Evolutionary conservation across 2,888 invertebrate species (phyloP).

Genomic region (Pinctada fucata): DNA sequence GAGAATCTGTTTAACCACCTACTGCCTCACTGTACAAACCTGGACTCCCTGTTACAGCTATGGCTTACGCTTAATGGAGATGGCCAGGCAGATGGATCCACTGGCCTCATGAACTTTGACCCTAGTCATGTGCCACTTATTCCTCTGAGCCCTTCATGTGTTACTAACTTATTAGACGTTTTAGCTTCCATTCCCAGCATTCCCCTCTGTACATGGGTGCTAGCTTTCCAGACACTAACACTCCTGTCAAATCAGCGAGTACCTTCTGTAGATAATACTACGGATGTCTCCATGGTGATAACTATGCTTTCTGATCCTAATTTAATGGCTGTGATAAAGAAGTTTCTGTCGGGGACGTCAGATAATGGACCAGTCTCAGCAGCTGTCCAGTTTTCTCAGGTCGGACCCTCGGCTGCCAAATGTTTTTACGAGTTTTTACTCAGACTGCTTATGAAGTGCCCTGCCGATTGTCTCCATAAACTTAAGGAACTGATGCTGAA

Average conservation of each 20-base stretch:
- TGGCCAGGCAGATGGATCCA: constrained; percentile 62
- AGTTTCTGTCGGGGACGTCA: constrained; percentile 71
- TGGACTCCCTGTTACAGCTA: constrained; percentile 90
- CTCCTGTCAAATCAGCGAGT: constrained; percentile 83
- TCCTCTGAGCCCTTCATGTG: constrained; percentile 81
- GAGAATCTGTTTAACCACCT: constrained; percentile 82
- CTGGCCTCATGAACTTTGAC: constrained; percentile 61
- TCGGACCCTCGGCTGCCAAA: constrained; percentile 87
- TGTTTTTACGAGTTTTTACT: constrained; percentile 85
- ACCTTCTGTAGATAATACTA: constrained; percentile 41
- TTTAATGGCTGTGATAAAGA: constrained; percentile 68
- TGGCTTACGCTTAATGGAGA: constrained; percentile 90
- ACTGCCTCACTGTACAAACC: constrained; percentile 84
- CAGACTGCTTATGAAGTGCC: constrained; percentile 83
- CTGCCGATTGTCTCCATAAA: constrained; percentile 78
- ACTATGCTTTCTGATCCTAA: constrained; percentile 70
- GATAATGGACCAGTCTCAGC: constrained; percentile 54
- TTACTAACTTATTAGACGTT: constrained; percentile 83
- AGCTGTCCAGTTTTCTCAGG: constrained; percentile 70
- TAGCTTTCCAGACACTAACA: constrained; percentile 86
- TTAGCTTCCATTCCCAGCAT: constrained; percentile 84
- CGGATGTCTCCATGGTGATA: constrained; percentile 65
- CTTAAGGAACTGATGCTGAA: constrained; percentile 84
- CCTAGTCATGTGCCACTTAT: constrained; percentile 80
- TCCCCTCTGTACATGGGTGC: constrained; percentile 87